Base-by-base conservation (phyloP, 2,888 invertebrate species). In the Pantelozetes paolii region DNA sequence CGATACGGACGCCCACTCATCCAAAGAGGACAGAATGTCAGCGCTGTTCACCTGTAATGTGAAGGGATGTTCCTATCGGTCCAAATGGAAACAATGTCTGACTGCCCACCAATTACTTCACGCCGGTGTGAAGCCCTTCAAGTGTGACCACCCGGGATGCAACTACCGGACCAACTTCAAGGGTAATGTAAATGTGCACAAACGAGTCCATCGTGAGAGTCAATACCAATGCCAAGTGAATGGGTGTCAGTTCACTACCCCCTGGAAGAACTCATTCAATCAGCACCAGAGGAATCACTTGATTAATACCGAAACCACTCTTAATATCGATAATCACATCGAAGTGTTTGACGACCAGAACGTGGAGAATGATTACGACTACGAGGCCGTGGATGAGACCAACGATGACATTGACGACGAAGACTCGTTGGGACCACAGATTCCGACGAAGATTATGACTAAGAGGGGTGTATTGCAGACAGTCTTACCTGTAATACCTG, bases 101-200 rank as follows among this genome's bases (percentile, higher is more conserved):
- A 73, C 69, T 32, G 73, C 69, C 2, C 73, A 73, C 26, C 73
- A 73, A 23, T 48, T 69, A 8, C 23, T 69, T 26, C 73, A 73
- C 32, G 73, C 73, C 2, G 73, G 73, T 26, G 69, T 73, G 26
- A 73, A 73, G 50, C 73, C 73, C 15, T 73, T 50, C 50, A 69
- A 69, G 45, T 73, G 73, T 28, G 73, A 73, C n/a, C 50, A 69
- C 36, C 73, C 73, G 18, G 73, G 73, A 6, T 73, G 73, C 26
- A 70, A 73, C 23, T 73, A 69, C 36, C 69, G 73, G 11, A 69
- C 73, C 48, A 73, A 69, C 23, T 73, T 73, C 42, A 70, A 69
- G n/a, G 69, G 69, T 13, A 73, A 73, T 23, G 69, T 73, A 30
- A 69, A 73, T 57, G 73, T 73, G 15, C 73, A 73, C 48, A 73